A percentile compares a stretch with the other conserved stretches of the same genome.
phyloP scores from a whole-genome alignment of 1,140 invertebrate genomes.

The Zaprionus nigranus region DNA sequence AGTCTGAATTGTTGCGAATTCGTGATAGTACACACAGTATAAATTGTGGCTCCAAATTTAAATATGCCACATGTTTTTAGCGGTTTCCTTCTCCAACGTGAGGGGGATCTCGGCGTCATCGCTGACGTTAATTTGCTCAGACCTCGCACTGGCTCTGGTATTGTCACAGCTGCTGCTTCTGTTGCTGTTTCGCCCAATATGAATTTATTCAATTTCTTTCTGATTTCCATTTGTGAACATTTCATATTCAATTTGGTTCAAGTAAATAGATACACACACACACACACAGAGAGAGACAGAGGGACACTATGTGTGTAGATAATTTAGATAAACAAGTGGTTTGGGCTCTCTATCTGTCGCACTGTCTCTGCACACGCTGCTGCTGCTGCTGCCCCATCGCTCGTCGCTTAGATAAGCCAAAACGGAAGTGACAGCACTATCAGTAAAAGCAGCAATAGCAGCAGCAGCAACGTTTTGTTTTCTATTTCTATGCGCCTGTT shows the following conservation, averaged over 20 bases:
- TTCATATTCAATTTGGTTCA: constrained; percentile 58
- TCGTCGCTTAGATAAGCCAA: constrained; percentile 28
- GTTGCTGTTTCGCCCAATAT: background rate
- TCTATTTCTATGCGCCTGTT: constrained; percentile 6
- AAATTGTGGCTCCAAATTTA: background rate
- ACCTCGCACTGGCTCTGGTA: constrained; percentile 1
- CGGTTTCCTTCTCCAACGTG: background rate
- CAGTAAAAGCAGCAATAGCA: background rate
- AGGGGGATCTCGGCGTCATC: background rate
- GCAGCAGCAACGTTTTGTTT: constrained; percentile 9
- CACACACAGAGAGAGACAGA: background rate
- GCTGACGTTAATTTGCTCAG: constrained; percentile 43
- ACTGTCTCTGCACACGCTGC: constrained; percentile 5
- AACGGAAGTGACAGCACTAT: constrained; percentile 58
- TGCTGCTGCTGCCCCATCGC: background rate
- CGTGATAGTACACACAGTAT: constrained; percentile 3
- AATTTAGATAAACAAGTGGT: constrained; percentile 68
- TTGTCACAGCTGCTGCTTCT: constrained; percentile 46
- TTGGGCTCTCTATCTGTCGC: background rate
- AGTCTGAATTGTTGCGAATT: background rate
- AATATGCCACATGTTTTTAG: constrained; percentile 28
- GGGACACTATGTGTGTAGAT: constrained; percentile 22
- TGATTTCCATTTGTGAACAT: constrained; percentile 47
- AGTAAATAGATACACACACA: too few relatives aligned
- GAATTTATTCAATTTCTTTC: constrained; percentile 47